phyloP scores from a whole-genome alignment of 2,888 invertebrate species.

The Norana najaformis region DNA sequence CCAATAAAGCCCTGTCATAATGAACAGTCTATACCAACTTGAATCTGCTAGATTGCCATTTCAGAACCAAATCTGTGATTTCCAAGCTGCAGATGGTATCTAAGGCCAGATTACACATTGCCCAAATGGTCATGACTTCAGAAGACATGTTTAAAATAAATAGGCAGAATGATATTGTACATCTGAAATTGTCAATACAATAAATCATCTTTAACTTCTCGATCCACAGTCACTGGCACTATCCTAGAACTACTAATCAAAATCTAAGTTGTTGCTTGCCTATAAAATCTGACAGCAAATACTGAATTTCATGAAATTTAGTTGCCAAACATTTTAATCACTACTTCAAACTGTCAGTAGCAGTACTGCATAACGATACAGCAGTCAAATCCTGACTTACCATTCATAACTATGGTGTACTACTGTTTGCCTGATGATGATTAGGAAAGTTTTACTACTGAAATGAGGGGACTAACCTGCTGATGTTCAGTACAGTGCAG shows the following conservation, averaged over 20 bases:
- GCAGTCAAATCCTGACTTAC: too few species aligned
- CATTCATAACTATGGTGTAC: not conserved
- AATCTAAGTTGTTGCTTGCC: not conserved
- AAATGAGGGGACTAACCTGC: conserved; percentile 33
- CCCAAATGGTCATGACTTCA: not conserved
- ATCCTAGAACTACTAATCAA: not conserved
- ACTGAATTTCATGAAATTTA: not conserved
- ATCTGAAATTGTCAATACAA: too few species aligned
- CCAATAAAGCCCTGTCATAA: too few species aligned
- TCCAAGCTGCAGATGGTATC: not conserved
- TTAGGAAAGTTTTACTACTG: not conserved
- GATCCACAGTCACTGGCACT: not conserved
- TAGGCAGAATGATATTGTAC: not conserved
- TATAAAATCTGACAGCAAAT: not conserved
- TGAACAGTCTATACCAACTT: too few species aligned
- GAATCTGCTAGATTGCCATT: too few species aligned
- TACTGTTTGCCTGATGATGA: not conserved
- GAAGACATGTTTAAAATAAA: not conserved
- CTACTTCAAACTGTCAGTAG: not conserved
- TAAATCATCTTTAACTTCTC: too few species aligned
- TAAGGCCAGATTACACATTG: not conserved
- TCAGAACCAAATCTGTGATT: too few species aligned
- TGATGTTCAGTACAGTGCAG: conserved; percentile 40
- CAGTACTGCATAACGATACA: not conserved
- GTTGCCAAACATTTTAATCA: not conserved